Evolutionary conservation across 37 sponge, comb jelly and placozoan species (phyloP).

Genomic region (Crambe crambe): DNA sequence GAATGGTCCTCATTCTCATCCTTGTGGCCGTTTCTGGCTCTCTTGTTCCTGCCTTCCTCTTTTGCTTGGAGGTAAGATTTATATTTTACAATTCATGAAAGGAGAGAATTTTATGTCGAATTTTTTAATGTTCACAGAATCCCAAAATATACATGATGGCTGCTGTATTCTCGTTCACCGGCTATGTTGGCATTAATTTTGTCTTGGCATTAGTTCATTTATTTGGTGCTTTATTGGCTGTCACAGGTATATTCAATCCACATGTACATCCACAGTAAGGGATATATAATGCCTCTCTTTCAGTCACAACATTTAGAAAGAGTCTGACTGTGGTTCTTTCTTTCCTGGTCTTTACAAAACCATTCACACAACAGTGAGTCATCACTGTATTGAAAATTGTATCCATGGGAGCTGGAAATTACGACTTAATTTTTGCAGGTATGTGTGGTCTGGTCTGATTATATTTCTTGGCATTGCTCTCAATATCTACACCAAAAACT

Average conservation of each 20-base stretch:
- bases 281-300: too few relatives aligned
- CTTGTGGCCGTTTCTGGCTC: slow-evolving; percentile 24
- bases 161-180: slow-evolving; percentile 65
- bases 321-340: slow-evolving; percentile 76
- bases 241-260: slow-evolving; percentile 60
- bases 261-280: background rate
- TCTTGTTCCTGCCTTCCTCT: slow-evolving; percentile 27
- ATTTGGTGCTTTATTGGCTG: slow-evolving; percentile 77
- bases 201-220: slow-evolving; percentile 65
- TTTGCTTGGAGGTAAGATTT: slow-evolving; percentile 23
- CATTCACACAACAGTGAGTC: slow-evolving; percentile 85
- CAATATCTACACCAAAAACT: slow-evolving; percentile 63
- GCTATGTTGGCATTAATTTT: slow-evolving; percentile 82
- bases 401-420: too few relatives aligned
- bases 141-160: slow-evolving; percentile 48
- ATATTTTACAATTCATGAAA: background rate
- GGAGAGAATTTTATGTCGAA: background rate
- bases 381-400: too few relatives aligned
- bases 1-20: slow-evolving; percentile 48
- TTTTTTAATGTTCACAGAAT: slow-evolving; percentile 20
- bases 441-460: slow-evolving; percentile 69
- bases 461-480: slow-evolving; percentile 56
- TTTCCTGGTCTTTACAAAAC: slow-evolving; percentile 84
- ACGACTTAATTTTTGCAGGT: slow-evolving; percentile 27
- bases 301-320: slow-evolving; percentile 87